These are phyloP conservation scores for Sterrhoptilus dennistouni DNA, from an alignment of 2,113 vertebrate species.

Conservation along the genomic window DNA sequence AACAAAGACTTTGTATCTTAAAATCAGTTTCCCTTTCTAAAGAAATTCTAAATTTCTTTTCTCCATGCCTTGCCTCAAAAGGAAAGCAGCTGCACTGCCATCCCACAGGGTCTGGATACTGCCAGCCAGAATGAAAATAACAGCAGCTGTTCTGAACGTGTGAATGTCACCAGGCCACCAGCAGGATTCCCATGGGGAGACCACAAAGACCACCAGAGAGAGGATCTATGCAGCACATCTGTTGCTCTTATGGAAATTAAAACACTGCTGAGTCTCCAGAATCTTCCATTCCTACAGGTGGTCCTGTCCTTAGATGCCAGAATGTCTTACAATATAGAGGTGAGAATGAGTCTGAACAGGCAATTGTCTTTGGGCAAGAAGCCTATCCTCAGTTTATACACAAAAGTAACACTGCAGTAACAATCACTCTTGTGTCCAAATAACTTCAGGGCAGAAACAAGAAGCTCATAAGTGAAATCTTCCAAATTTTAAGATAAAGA, in stretches of 20 bases:
- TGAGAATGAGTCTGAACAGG: not conserved
- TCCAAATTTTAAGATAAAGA: not conserved
- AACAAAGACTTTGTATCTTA: not conserved
- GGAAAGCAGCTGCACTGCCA: not conserved
- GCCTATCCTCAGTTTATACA: not conserved
- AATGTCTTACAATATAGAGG: not conserved
- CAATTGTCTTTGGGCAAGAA: not conserved
- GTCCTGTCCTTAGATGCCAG: not conserved
- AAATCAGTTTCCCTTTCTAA: not conserved
- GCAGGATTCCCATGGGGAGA: not conserved
- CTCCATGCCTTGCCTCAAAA: not conserved
- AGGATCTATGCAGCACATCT: not conserved
- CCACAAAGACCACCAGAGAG: not conserved
- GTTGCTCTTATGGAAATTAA: not conserved
- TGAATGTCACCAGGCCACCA: not conserved
- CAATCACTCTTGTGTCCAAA: not conserved
- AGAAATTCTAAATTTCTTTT: not conserved
- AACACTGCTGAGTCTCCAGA: not conserved
- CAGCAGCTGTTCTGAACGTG: conserved; percentile 13
- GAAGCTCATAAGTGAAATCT: not conserved
- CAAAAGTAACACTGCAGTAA: not conserved
- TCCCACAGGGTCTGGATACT: not conserved
- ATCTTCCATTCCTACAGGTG: not conserved
- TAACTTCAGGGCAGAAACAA: not conserved
- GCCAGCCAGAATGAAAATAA: not conserved